Evolutionary conservation across 2,113 vertebrate species (phyloP).

Genomic region (Oxyruncus cristatus): DNA sequence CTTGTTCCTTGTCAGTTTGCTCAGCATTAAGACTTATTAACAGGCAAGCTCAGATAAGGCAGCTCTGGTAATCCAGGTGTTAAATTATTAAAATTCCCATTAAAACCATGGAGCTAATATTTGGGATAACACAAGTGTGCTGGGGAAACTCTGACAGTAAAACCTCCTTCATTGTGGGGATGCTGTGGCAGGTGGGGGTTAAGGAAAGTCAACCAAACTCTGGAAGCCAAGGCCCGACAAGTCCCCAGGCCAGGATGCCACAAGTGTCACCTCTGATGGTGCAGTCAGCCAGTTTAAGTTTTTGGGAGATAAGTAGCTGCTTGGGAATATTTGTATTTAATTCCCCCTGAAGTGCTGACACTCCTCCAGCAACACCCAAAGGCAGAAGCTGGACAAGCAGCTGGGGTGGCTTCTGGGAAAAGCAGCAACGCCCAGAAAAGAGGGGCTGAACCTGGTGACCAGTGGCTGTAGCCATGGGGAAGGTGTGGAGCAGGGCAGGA

Average conservation of each 20-base stretch:
- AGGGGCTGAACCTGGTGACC: slow-evolving; percentile 27
- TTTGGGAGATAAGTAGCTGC: not conserved
- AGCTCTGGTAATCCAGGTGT: not conserved
- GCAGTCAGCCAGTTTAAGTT: not conserved
- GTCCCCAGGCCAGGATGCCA: not conserved
- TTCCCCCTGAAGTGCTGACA: not conserved
- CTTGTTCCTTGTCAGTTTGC: not conserved
- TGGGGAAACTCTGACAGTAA: not conserved
- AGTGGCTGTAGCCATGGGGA: slow-evolving; percentile 53
- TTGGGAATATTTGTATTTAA: not conserved
- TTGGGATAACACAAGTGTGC: not conserved
- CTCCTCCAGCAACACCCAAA: not conserved
- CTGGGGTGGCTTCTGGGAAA: slow-evolving; percentile 35
- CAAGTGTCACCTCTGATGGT: not conserved
- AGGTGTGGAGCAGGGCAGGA: not conserved
- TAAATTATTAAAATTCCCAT: slow-evolving; percentile 50
- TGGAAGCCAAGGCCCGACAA: not conserved
- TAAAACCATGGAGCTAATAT: not conserved
- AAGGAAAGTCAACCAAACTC: not conserved
- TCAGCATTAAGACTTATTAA: not conserved
- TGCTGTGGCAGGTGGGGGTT: too few relatives aligned
- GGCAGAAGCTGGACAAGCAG: not conserved
- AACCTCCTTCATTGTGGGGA: not conserved
- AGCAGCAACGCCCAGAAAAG: slow-evolving; percentile 29
- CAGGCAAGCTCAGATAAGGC: not conserved